phyloP scores from a whole-genome alignment of 2,797 vertebrate species.

The Bryconaethiops microstoma region DNA sequence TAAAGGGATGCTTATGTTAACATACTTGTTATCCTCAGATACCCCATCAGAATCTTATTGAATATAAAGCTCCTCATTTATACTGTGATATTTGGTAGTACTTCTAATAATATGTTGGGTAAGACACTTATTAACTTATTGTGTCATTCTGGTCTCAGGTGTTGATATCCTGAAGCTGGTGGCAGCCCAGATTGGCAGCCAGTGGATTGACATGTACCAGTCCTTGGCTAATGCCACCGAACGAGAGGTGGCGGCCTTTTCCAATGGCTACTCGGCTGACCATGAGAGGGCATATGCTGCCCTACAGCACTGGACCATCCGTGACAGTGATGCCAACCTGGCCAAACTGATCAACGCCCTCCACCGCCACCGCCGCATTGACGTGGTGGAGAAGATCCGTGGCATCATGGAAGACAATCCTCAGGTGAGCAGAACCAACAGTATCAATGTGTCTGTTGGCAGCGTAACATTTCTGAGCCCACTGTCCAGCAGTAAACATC shows the following conservation, averaged over 20 bases:
- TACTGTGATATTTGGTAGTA: too few species aligned
- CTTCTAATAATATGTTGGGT: not conserved
- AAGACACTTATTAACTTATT: too few species aligned
- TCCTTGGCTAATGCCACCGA: constrained; percentile 90
- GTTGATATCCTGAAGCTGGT: constrained; percentile 96
- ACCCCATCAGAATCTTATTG: not conserved
- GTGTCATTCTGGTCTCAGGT: constrained; percentile 70
- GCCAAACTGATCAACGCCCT: constrained; percentile 94
- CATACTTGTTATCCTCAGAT: not conserved
- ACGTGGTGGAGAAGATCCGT: constrained; percentile 95
- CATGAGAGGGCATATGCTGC: constrained; percentile 92
- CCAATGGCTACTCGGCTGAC: constrained; percentile 87
- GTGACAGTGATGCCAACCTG: constrained; percentile 91
- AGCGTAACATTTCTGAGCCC: not conserved
- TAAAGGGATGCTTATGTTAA: too few species aligned
- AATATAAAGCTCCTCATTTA: not conserved
- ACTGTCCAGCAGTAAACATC: not conserved
- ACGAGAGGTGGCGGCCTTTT: constrained; percentile 91
- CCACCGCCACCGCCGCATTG: constrained; percentile 90
- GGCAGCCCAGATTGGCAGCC: constrained; percentile 90
- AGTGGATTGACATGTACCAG: constrained; percentile 96
- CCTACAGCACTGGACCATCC: constrained; percentile 95
- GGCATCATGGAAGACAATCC: constrained; percentile 94
- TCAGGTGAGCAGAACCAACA: constrained; percentile 77
- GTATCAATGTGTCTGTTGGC: not conserved